Percentiles rank a stretch among this genome's conserved stretches.
phyloP scores from a whole-genome alignment of 2,888 invertebrate genomes.

The Plagodis pulveraria region DNA sequence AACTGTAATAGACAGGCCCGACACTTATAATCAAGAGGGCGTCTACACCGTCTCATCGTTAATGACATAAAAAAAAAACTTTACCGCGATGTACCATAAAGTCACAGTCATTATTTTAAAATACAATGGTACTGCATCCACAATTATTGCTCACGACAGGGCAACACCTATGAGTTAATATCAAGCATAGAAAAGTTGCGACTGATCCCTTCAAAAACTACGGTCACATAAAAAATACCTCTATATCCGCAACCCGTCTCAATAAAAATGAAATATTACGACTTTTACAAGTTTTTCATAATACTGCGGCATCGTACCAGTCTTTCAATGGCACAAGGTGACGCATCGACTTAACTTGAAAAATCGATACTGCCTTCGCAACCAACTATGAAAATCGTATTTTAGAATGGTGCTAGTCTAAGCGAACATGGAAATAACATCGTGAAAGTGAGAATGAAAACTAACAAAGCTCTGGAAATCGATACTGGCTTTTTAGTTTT shows the following conservation, averaged over 20 bases:
- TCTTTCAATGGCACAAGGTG: constrained; percentile 53
- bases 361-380: constrained; percentile 50
- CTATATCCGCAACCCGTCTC: constrained; percentile 22
- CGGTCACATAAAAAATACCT: constrained; percentile 4
- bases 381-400: constrained; percentile 23
- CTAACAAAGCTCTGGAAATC: constrained; percentile 4
- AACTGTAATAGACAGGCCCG: too few species aligned
- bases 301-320: constrained; percentile 47
- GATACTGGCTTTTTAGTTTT: constrained; percentile 1
- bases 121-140: too few species aligned
- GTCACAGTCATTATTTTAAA: too few species aligned
- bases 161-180: not conserved
- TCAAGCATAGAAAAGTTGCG: not conserved
- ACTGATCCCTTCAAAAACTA: not conserved
- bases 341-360: constrained; percentile 49
- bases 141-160: too few species aligned
- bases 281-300: constrained; percentile 23
- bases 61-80: too few species aligned
- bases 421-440: not conserved
- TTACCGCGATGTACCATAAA: too few species aligned
- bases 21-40: too few species aligned
- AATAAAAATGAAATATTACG: constrained; percentile 40
- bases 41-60: too few species aligned
- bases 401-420: not conserved
- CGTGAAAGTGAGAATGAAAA: constrained; percentile 2